Conservation (phyloP, 2,113 vertebrate genomes). For the Anarhynchus alexandrinus region DNA sequence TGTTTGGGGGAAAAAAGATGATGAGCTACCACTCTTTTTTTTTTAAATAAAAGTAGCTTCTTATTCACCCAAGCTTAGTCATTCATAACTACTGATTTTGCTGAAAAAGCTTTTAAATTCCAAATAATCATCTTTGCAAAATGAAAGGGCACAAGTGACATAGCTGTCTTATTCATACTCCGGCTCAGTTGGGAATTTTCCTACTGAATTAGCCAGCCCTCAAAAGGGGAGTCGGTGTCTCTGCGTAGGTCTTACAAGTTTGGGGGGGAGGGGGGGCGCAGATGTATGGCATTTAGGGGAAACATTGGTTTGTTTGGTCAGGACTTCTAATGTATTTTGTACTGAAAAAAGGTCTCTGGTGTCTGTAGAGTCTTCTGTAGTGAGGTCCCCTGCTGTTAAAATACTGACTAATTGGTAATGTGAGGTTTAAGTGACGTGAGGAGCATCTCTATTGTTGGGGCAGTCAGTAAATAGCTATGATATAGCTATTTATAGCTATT, state of each 20-base stretch:
- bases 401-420: not conserved
- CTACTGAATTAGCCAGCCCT: not conserved
- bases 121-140: not conserved
- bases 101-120: not conserved
- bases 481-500: not conserved
- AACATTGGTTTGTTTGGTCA: not conserved
- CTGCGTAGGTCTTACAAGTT: not conserved
- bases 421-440: not conserved
- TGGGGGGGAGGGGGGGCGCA: rapidly evolving
- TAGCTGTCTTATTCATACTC: not conserved
- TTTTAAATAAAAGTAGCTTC: not conserved
- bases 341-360: not conserved
- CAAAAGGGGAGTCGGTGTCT: not conserved
- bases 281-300: not conserved
- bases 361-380: not conserved
- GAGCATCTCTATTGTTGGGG: not conserved
- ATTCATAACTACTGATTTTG: not conserved
- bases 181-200: not conserved
- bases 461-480: not conserved
- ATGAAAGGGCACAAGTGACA: not conserved
- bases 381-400: not conserved
- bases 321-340: not conserved
- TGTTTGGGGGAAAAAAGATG: not conserved
- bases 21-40: not conserved
- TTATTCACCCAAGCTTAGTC: not conserved